phyloP scores from a whole-genome alignment of 2,797 vertebrate genomes.

The Hyperoplus immaculatus region DNA sequence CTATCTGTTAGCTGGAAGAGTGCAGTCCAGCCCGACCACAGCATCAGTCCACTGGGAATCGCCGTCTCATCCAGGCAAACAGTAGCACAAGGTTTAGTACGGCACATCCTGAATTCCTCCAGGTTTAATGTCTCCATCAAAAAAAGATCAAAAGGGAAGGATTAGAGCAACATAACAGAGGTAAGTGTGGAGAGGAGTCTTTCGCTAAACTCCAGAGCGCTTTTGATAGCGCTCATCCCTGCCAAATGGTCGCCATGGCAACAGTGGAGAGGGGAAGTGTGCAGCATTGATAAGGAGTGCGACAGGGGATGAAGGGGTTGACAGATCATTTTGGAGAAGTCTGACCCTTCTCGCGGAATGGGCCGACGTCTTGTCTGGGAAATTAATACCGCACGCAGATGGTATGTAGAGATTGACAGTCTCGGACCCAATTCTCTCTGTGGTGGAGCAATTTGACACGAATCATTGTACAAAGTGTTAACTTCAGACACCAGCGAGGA shows the following conservation, averaged over 20 bases:
- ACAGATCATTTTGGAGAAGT: constrained; percentile 86
- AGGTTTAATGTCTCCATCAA: constrained; percentile 82
- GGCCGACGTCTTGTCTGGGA: constrained; percentile 73
- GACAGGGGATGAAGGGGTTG: constrained; percentile 85
- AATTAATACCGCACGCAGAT: constrained; percentile 83
- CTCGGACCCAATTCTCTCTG: constrained; percentile 67
- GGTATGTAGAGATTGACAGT: constrained; percentile 79
- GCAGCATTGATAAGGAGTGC: constrained; percentile 80
- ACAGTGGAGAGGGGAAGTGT: constrained; percentile 81
- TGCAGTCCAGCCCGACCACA: constrained; percentile 53
- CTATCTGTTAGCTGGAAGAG: constrained; percentile 68
- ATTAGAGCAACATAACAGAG: constrained; percentile 82
- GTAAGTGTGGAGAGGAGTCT: constrained; percentile 79
- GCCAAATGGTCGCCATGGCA: constrained; percentile 86
- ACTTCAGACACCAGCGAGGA: constrained; percentile 78
- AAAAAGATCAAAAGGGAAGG: constrained; percentile 79
- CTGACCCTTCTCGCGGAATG: constrained; percentile 80
- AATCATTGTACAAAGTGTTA: constrained; percentile 81
- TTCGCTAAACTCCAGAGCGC: constrained; percentile 74
- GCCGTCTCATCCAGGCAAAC: constrained; percentile 63
- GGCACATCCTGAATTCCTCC: constrained; percentile 70
- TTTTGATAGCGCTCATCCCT: constrained; percentile 81
- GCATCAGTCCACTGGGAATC: constrained; percentile 56
- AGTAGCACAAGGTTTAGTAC: constrained; percentile 49
- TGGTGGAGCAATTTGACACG: constrained; percentile 80